Percentiles rank a stretch among this genome's conserved stretches.
Evolutionary conservation across 2,797 vertebrate species (phyloP).

Genomic region (Crenuchus spilurus): DNA sequence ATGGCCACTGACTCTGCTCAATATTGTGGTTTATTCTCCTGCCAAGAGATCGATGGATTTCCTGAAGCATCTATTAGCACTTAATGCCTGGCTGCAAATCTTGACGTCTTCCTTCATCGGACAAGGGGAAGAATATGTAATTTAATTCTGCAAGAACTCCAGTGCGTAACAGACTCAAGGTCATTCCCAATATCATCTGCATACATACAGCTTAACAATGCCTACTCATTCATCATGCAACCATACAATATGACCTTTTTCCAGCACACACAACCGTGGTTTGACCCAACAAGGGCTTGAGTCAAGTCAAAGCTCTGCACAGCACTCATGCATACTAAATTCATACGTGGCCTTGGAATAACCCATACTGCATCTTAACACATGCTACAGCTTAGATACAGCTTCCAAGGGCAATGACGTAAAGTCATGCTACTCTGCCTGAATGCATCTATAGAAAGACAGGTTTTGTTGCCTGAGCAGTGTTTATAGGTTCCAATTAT

Average conservation of each 20-base stretch:
- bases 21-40: conserved; percentile 58
- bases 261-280: neutral
- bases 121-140: conserved; percentile 30
- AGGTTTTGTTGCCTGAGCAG: too few species aligned
- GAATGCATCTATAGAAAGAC: too few species aligned
- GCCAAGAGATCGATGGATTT: conserved; percentile 55
- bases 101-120: conserved; percentile 42
- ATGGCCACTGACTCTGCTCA: conserved; percentile 60
- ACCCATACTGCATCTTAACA: conserved; percentile 11
- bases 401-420: neutral
- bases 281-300: conserved; percentile 7
- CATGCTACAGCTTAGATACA: neutral
- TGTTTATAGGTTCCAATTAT: too few species aligned
- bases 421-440: neutral
- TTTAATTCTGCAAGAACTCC: conserved; percentile 19
- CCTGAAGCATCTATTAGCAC: conserved; percentile 57
- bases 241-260: neutral
- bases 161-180: conserved; percentile 19
- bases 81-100: conserved; percentile 50
- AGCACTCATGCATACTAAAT: conserved; percentile 35
- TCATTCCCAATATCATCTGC: conserved; percentile 24
- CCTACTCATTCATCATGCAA: conserved; percentile 26
- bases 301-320: neutral
- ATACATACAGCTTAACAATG: conserved; percentile 21
- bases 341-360: conserved; percentile 15